Base-by-base conservation (phyloP, 2,797 vertebrate species). In the Tiaroga cobitis region DNA sequence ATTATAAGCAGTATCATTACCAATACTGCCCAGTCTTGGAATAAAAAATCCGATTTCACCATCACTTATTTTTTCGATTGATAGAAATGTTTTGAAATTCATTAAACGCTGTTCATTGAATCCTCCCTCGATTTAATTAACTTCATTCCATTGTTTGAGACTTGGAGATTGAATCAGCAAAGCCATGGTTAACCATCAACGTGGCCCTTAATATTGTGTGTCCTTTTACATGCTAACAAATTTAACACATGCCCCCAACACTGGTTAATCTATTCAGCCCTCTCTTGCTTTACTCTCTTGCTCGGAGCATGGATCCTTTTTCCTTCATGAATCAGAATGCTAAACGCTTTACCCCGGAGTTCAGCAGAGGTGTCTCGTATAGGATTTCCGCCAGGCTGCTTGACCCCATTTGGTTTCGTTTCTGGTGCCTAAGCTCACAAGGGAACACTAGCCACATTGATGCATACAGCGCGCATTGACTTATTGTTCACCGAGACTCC, bases 371-470 rank as follows among this genome's bases (percentile, higher is more conserved):
- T 72, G 67, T 70, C 51, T 79, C 19, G 21, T 70, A 76, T 59
- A 84, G 83, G 75, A 84, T 84, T 78, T 81, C 67, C 70, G 49
- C 32, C 19, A n/a, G 46, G 24, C 46, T 34, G 26, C n/a, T 81
- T 81, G 56, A 81, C 73, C 43, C 34, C 29, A 80, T 83, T 83
- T 43, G 82, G 46, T 43, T 67, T 46, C 41, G 4, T 82, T 65
- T 79, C 79, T 87, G 15, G 51, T 56, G 80, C 32, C 65, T 76
- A 68, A 82, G 68, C 18, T 18, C 67, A 73, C 59, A 63, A 84
- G 39, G 49, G 46, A 87, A 83, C 83, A 85, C 77, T 80, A 65
- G 73, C 43, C 41, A 81, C 69, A 75, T 89, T 89, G 80, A 70
- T 82, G 63, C 77, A 77, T 72, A 75, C 29, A 75, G 63, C 43